phyloP scores from a whole-genome alignment of 2,113 vertebrate genomes.

The Tragelaphus imberbis region DNA sequence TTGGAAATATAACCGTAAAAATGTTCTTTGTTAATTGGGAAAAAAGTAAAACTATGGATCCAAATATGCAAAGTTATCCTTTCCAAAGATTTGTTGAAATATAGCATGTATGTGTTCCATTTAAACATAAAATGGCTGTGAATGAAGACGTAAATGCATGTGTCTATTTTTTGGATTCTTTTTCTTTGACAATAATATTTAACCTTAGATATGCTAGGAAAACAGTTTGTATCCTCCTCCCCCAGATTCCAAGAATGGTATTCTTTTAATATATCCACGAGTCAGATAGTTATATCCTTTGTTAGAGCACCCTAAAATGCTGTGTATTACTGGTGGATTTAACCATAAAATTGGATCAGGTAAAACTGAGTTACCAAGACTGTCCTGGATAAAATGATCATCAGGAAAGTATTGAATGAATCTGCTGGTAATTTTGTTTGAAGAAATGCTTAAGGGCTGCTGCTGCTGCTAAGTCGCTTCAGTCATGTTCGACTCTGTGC shows the following conservation, averaged over 20 bases:
- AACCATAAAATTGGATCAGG: background rate
- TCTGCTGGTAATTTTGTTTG: conserved; percentile 12
- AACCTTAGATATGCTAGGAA: background rate
- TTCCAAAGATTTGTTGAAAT: background rate
- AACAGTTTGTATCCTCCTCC: background rate
- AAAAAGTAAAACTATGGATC: background rate
- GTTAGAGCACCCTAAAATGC: background rate
- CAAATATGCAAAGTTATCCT: background rate
- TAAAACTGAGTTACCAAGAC: background rate
- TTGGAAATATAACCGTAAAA: background rate
- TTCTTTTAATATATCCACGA: background rate
- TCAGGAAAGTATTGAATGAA: background rate
- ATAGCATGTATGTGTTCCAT: background rate
- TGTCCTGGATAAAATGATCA: background rate
- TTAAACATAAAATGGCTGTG: conserved; percentile 3
- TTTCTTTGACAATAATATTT: background rate
- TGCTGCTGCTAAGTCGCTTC: too few species aligned
- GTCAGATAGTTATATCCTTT: background rate
- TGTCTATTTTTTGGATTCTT: background rate
- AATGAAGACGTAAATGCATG: background rate
- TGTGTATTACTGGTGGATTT: background rate
- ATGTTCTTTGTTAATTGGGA: background rate
- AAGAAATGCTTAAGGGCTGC: background rate
- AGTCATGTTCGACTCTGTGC: too few species aligned
- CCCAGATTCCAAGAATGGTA: background rate